Evolutionary conservation across 2,113 vertebrate genomes (phyloP), one percentile per base, ranked within the genome.

Genomic region (Bufo bufo): DNA sequence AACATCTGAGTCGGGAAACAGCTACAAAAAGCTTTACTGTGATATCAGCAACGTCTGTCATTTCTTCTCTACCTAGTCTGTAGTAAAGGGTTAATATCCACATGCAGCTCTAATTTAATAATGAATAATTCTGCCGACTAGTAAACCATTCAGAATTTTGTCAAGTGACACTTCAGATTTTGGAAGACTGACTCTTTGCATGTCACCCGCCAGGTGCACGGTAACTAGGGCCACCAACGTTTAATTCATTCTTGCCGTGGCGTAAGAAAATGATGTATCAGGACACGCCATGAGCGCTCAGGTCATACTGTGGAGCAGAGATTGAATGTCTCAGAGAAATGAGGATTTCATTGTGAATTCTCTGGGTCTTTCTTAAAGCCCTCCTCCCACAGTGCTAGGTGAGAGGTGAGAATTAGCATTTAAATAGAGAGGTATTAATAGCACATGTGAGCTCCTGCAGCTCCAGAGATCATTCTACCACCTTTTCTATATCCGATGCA

Each of bases 341-440:
- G 77, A 84, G 82, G 82, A 89, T 89, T 89, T 84, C 82, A 89
- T 89, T 89, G 87, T 89, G 87, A 84, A 78, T 84, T 78, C 82
- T 88, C 23, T 77, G 23, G 80, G 58, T 88, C 71, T 84, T 33
- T 82, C 71, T 88, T 77, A 56, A 63, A 84, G 87, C 71, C n/a
- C 72, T 77, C 66, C n/a, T 77, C 58, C 80, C 80, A 13, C 87
- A 13, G 87, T 84, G 74, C 61, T 56, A 50, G 87, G 87, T 89
- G 81, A 89, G 63, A 84, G 87, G 87, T 89, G 81, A 89, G 74
- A 89, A 89, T 89, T 89, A 89, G 87, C 87, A 89, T 89, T 84
- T 89, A 89, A 89, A 89, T 89, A 65, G 87, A 89, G 81, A 78
- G 82, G 61, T 89, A 89, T 89, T 84, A 89, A 89, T 89, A 89